Conservation (phyloP, 2,888 invertebrate genomes). For the Cryptops parisi region DNA sequence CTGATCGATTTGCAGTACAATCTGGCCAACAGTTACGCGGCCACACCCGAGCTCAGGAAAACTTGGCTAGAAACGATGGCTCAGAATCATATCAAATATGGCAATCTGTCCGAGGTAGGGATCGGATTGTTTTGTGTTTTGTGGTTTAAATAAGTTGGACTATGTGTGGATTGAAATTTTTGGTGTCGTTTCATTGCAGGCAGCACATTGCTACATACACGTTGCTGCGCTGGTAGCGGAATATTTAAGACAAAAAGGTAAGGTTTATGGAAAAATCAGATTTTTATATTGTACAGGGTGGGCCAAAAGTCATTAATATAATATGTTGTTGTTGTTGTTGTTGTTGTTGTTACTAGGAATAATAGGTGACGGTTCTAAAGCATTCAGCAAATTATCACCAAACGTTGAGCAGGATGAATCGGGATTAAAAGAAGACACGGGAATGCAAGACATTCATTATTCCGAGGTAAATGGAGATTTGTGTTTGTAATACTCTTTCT, state of each 20-base stretch:
- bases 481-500: conserved; percentile 6
- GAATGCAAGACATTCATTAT: conserved; percentile 35
- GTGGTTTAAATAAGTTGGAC: not conserved
- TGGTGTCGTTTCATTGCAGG: conserved; percentile 44
- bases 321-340: too few relatives aligned
- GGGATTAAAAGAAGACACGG: conserved; percentile 33
- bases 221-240: conserved; percentile 91
- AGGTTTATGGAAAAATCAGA: too few relatives aligned
- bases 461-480: conserved; percentile 27
- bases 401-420: conserved; percentile 74
- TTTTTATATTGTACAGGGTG: too few relatives aligned
- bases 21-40: conserved; percentile 81
- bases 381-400: conserved; percentile 59
- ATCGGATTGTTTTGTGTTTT: not conserved
- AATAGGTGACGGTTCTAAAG: conserved; percentile 72
- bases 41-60: conserved; percentile 82
- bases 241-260: conserved; percentile 53
- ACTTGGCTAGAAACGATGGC: conserved; percentile 95
- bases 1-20: conserved; percentile 81
- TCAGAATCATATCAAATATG: conserved; percentile 58
- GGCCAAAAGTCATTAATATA: too few relatives aligned
- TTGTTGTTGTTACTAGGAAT: conserved; percentile 42
- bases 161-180: not conserved
- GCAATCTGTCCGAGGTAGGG: conserved; percentile 71
- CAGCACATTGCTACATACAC: conserved; percentile 87